These are phyloP conservation scores for Centropus unirufus DNA, from an alignment of 2,113 vertebrate species.

Conservation along the genomic window DNA sequence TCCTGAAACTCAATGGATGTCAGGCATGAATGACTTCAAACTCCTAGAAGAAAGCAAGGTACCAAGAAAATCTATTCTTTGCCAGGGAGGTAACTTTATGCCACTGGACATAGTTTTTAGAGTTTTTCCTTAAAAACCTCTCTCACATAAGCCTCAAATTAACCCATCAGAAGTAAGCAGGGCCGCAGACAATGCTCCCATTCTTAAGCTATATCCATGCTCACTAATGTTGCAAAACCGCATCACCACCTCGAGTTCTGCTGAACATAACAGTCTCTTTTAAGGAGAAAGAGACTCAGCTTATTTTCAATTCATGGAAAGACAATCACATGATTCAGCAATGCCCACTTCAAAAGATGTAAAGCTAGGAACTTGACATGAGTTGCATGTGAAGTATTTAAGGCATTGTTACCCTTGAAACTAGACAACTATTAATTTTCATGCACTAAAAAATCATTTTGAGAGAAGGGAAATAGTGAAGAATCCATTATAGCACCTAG, in stretches of 20 bases:
- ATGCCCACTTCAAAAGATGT: neutral
- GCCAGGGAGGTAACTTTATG: neutral
- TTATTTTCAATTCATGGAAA: slow-evolving; percentile 17
- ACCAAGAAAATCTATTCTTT: neutral
- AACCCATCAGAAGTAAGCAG: neutral
- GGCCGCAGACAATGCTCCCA: neutral
- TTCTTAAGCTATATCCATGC: neutral
- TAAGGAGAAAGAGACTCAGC: neutral
- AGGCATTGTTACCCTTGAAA: neutral
- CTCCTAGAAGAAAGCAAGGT: neutral
- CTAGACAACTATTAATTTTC: neutral
- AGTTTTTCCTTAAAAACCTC: neutral
- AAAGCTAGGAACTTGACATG: neutral
- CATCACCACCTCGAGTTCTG: slow-evolving; percentile 21
- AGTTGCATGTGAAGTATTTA: neutral
- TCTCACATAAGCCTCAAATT: neutral
- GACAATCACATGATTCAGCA: slow-evolving; percentile 14
- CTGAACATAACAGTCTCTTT: slow-evolving; percentile 21
- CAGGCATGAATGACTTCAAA: neutral
- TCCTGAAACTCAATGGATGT: neutral
- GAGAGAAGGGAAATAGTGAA: neutral
- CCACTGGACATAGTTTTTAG: neutral
- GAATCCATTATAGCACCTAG: neutral
- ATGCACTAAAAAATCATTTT: neutral
- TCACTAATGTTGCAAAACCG: neutral